Conservation (phyloP, 2,888 invertebrate genomes). For the Argyresthia albistria region DNA sequence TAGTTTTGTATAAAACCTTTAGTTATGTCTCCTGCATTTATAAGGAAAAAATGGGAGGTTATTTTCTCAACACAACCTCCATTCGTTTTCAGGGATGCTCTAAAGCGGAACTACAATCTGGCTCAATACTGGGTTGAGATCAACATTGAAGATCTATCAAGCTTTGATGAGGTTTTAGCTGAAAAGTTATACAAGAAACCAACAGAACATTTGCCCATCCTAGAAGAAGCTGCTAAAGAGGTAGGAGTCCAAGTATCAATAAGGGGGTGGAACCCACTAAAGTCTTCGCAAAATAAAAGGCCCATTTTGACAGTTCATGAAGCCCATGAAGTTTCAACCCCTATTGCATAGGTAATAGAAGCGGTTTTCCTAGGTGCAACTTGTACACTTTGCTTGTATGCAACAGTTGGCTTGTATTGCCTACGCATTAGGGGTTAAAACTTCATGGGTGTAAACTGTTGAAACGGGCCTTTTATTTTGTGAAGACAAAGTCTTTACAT, state of each 20-base stretch:
- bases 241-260: conserved; percentile 28
- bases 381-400: too few relatives aligned
- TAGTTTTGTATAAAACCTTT: neutral
- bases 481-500: too few relatives aligned
- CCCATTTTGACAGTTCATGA: too few relatives aligned
- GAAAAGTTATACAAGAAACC: conserved; percentile 95
- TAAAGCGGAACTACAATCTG: conserved; percentile 94
- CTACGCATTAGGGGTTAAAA: too few relatives aligned
- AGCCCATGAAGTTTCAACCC: too few relatives aligned
- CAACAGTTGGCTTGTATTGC: too few relatives aligned
- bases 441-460: too few relatives aligned
- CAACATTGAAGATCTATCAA: conserved; percentile 93
- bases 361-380: too few relatives aligned
- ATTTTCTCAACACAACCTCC: neutral
- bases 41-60: neutral
- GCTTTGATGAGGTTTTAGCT: conserved; percentile 93
- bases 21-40: neutral
- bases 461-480: too few relatives aligned
- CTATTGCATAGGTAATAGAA: too few relatives aligned
- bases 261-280: too few relatives aligned
- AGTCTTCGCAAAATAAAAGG: too few relatives aligned
- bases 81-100: conserved; percentile 80
- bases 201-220: conserved; percentile 91
- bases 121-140: conserved; percentile 92
- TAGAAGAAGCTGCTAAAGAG: conserved; percentile 97